A percentile compares a stretch with the other conserved stretches of the same genome.
These are phyloP conservation scores for Ammospiza maritima DNA, from an alignment of 2,797 vertebrate species.

Conservation along the genomic window DNA sequence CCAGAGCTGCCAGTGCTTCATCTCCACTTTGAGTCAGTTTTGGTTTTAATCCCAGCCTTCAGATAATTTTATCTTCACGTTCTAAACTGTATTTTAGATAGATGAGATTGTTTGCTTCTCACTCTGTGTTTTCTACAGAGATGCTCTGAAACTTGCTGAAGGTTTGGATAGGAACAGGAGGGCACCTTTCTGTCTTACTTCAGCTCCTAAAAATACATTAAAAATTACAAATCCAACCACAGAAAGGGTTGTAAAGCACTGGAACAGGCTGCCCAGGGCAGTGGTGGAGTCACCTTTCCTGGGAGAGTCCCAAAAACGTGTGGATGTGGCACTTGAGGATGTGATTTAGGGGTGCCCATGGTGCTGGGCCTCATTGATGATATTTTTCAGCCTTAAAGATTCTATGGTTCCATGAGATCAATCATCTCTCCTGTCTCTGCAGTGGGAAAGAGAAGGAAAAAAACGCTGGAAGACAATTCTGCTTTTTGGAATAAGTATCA, in stretches of 20 bases:
- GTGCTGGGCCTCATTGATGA: not conserved
- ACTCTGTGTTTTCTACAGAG: not conserved
- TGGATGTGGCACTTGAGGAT: not conserved
- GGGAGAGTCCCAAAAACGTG: not conserved
- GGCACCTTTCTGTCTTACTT: not conserved
- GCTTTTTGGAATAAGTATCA: not conserved
- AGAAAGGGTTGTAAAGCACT: not conserved
- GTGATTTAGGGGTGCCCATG: not conserved
- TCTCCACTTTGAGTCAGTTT: not conserved
- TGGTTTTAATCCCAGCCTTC: not conserved
- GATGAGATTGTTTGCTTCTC: not conserved
- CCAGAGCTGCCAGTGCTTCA: not conserved
- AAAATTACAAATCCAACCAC: not conserved
- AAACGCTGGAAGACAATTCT: not conserved
- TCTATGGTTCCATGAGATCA: rapidly evolving
- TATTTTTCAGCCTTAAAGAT: not conserved
- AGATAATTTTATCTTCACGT: not conserved
- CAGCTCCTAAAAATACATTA: not conserved
- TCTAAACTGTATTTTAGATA: not conserved
- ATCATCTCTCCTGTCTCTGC: not conserved
- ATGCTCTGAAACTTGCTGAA: not conserved
- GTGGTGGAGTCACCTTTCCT: not conserved
- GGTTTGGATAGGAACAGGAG: not conserved
- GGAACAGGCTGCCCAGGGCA: not conserved
- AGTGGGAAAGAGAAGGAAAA: not conserved